Conservation (phyloP, 2,797 vertebrate species). For the Vireo griseus region DNA sequence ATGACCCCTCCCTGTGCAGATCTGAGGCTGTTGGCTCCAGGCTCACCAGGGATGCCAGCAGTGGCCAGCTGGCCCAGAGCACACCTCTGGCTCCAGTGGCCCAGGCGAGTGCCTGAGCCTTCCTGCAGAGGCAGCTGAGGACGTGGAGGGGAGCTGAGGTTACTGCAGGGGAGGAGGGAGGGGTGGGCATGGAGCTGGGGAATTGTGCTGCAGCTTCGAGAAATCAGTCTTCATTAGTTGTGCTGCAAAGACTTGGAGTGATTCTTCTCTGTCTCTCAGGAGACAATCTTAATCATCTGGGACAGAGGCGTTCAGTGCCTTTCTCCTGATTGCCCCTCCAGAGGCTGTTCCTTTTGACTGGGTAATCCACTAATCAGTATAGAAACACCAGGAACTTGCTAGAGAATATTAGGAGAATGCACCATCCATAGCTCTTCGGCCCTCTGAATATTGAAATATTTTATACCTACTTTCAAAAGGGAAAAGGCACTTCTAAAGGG, state of each 20-base stretch:
- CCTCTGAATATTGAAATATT: background rate
- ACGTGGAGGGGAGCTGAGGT: constrained; percentile 2
- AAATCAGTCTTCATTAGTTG: constrained; percentile 36
- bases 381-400: background rate
- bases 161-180: background rate
- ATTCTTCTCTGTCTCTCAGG: background rate
- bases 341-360: background rate
- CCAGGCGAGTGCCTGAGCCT: background rate
- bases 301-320: background rate
- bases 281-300: constrained; percentile 34
- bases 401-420: background rate
- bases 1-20: background rate
- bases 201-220: background rate
- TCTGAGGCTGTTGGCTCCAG: background rate
- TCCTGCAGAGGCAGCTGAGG: constrained; percentile 1
- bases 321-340: background rate
- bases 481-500: background rate
- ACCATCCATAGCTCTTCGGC: background rate
- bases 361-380: background rate
- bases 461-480: background rate
- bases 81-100: background rate
- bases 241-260: background rate
- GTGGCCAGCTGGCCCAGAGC: background rate
- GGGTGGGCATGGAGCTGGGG: background rate
- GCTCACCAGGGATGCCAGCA: rapidly evolving